These are phyloP conservation scores for Drosophila paranaensis DNA, from an alignment of 2,888 invertebrate genomes.

Conservation along the genomic window DNA sequence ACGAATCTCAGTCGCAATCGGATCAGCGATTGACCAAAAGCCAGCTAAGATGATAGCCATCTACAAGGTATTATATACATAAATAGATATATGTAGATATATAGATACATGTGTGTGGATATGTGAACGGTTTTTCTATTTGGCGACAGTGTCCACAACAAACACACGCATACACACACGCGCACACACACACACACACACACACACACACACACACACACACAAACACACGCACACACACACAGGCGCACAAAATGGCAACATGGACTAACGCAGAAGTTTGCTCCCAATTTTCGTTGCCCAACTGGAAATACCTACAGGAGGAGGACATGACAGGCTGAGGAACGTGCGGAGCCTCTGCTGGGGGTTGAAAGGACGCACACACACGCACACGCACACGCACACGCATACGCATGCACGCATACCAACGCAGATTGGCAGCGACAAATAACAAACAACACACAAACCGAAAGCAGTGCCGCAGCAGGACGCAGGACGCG, in stretches of 20 bases:
- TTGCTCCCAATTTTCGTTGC: slow-evolving; percentile 38
- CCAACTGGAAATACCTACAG: slow-evolving; percentile 54
- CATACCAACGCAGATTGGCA: slow-evolving; percentile 47
- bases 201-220: slow-evolving; percentile 40
- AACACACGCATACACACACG: slow-evolving; percentile 34
- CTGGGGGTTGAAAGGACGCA: slow-evolving; percentile 59
- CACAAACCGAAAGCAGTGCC: slow-evolving; percentile 49
- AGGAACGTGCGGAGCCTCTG: slow-evolving; percentile 56
- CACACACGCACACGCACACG: slow-evolving; percentile 18
- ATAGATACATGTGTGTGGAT: neutral
- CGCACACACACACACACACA: slow-evolving; percentile 4
- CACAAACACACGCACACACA: slow-evolving; percentile 23
- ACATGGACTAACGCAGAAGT: slow-evolving; percentile 46
- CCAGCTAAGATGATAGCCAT: slow-evolving; percentile 14
- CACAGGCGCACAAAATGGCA: slow-evolving; percentile 48
- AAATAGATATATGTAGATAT: slow-evolving; percentile 23
- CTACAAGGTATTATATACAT: slow-evolving; percentile 17
- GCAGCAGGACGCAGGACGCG: neutral
- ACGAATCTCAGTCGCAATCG: slow-evolving; percentile 32
- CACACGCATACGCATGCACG: slow-evolving; percentile 22
- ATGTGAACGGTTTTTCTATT: slow-evolving; percentile 55
- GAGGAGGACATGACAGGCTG: slow-evolving; percentile 52
- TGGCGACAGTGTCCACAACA: slow-evolving; percentile 74
- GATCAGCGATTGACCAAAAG: slow-evolving; percentile 54
- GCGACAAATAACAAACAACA: slow-evolving; percentile 73